Percentiles rank a stretch among this genome's conserved stretches.
Evolutionary conservation across 2,113 vertebrate species (phyloP).

Genomic region (Emberiza fucata): DNA sequence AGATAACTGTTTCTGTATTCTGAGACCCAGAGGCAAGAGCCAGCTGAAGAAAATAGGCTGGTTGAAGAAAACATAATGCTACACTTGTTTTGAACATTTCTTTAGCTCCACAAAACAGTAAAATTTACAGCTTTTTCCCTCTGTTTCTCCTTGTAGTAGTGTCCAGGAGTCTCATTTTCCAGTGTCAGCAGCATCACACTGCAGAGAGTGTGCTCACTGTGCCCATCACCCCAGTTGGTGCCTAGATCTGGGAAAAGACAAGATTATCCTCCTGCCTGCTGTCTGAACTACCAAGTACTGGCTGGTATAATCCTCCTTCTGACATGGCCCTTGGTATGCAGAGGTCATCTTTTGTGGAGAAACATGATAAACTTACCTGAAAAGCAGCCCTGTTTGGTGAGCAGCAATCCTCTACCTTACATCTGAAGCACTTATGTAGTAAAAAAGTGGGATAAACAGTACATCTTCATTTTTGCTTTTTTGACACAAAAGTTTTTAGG

Average conservation of each 20-base stretch:
- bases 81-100: background rate
- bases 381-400: background rate
- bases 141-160: background rate
- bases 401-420: background rate
- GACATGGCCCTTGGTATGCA: background rate
- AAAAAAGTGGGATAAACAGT: background rate
- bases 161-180: background rate
- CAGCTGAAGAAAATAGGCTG: background rate
- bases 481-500: background rate
- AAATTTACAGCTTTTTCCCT: background rate
- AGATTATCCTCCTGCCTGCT: background rate
- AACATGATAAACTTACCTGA: background rate
- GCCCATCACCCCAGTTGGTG: background rate
- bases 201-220: background rate
- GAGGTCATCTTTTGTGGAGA: background rate
- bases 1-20: background rate
- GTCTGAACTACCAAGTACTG: background rate
- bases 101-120: background rate
- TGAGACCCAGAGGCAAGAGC: background rate
- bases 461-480: background rate
- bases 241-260: background rate
- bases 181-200: fast-evolving
- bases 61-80: background rate
- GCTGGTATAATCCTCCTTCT: background rate
- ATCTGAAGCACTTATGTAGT: background rate